Conservation (phyloP, 2,797 vertebrate species). For the Chaunax sp. region DNA sequence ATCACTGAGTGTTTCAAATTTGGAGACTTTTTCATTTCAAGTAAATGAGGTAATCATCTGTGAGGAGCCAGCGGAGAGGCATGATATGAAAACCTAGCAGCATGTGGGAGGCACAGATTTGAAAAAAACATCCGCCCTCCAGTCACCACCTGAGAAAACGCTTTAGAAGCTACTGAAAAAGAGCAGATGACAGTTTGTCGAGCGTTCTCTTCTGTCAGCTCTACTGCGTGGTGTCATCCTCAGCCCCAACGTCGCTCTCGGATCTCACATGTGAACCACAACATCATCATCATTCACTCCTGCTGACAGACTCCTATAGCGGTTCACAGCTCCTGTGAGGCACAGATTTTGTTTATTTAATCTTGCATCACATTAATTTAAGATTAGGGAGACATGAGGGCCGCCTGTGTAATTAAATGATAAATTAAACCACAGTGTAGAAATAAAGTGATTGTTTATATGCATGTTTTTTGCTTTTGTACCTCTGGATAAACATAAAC, state of each 20-base stretch:
- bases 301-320: slow-evolving; percentile 33
- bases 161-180: slow-evolving; percentile 53
- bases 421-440: slow-evolving; percentile 40
- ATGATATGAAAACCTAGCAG: slow-evolving; percentile 53
- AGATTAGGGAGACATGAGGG: slow-evolving; percentile 40
- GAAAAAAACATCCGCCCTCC: slow-evolving; percentile 55
- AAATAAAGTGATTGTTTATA: slow-evolving; percentile 25
- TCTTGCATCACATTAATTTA: slow-evolving; percentile 57
- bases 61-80: slow-evolving; percentile 48
- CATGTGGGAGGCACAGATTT: slow-evolving; percentile 46
- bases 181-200: slow-evolving; percentile 48
- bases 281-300: slow-evolving; percentile 38
- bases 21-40: slow-evolving; percentile 44
- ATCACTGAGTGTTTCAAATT: slow-evolving; percentile 68
- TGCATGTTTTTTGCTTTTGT: neutral
- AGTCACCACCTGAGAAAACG: slow-evolving; percentile 64
- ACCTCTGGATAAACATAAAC: neutral
- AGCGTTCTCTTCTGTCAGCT: slow-evolving; percentile 55
- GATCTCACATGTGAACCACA: slow-evolving; percentile 54
- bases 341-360: slow-evolving; percentile 49
- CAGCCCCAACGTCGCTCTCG: slow-evolving; percentile 22
- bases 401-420: slow-evolving; percentile 55
- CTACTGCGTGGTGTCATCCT: slow-evolving; percentile 10
- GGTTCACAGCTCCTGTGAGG: slow-evolving; percentile 38
- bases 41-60: slow-evolving; percentile 63